Evolutionary conservation across 2,113 vertebrate species (phyloP).

Genomic region (cat (Felis catus)): DNA sequence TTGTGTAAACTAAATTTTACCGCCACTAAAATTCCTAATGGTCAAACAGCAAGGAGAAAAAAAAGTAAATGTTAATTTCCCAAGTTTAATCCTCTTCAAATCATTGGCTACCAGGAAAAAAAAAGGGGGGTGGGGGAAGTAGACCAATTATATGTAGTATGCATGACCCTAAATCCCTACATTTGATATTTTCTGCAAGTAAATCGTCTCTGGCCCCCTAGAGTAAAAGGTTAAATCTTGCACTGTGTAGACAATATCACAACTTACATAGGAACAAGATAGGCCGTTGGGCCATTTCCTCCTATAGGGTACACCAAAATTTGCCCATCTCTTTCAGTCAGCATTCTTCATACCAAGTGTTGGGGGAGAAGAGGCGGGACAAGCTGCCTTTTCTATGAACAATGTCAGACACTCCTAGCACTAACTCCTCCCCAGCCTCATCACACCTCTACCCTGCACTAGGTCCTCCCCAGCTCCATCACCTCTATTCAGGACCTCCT

Average conservation of each 20-base stretch:
- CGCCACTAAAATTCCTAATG: not conserved
- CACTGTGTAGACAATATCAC: not conserved
- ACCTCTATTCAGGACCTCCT: not conserved
- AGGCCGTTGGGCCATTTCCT: not conserved
- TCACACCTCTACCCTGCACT: not conserved
- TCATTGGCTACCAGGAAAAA: not conserved
- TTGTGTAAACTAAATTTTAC: not conserved
- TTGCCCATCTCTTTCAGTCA: not conserved
- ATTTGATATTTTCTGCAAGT: not conserved
- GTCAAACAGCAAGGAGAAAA: not conserved
- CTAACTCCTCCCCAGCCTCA: not conserved
- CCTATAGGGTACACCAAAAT: not conserved
- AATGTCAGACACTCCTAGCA: not conserved
- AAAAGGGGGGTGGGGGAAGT: not conserved
- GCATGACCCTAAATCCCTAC: not conserved
- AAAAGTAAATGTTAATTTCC: not conserved
- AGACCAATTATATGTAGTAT: not conserved
- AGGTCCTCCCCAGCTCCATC: not conserved
- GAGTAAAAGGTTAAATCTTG: not conserved
- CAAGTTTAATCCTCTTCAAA: conserved; percentile 13
- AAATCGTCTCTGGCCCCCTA: not conserved
- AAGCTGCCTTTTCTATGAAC: not conserved
- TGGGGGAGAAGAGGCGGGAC: not conserved
- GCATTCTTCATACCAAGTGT: not conserved
- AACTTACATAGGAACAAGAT: not conserved